Conservation (phyloP, 2,797 vertebrate species). For the Nyctalus aviator region DNA sequence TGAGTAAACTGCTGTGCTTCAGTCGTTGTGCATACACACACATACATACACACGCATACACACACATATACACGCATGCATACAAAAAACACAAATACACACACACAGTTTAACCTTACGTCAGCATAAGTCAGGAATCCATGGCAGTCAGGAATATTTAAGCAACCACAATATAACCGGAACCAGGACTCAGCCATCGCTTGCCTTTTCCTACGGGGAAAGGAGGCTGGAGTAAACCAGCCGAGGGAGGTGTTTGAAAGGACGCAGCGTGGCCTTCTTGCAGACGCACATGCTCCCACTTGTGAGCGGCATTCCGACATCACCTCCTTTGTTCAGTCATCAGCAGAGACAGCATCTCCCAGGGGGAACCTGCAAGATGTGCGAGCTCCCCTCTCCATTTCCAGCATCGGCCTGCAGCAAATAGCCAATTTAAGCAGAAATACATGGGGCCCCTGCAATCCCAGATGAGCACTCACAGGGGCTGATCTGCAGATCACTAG, state of each 20-base stretch:
- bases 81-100: background rate
- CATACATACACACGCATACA: background rate
- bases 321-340: constrained; percentile 51
- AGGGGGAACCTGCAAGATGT: background rate
- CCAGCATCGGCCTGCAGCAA: constrained; percentile 62
- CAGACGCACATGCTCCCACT: background rate
- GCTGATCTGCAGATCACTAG: constrained; percentile 66
- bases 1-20: background rate
- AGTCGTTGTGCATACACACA: background rate
- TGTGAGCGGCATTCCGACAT: constrained; percentile 51
- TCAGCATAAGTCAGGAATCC: background rate
- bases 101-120: background rate
- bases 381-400: constrained; percentile 58
- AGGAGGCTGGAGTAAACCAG: constrained; percentile 63
- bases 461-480: constrained; percentile 45
- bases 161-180: background rate
- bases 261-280: constrained; percentile 2
- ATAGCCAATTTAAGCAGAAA: constrained; percentile 61
- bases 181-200: background rate
- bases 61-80: accelerated
- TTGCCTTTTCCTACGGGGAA: constrained; percentile 47
- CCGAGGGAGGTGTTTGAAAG: constrained; percentile 48
- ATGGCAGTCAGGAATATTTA: background rate
- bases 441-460: constrained; percentile 17
- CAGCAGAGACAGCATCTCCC: background rate